Evolutionary conservation across 30 jellyfish, hydroid and myxozoan genomes (phyloP).

Genomic region (Phacellophora camtschatica): DNA sequence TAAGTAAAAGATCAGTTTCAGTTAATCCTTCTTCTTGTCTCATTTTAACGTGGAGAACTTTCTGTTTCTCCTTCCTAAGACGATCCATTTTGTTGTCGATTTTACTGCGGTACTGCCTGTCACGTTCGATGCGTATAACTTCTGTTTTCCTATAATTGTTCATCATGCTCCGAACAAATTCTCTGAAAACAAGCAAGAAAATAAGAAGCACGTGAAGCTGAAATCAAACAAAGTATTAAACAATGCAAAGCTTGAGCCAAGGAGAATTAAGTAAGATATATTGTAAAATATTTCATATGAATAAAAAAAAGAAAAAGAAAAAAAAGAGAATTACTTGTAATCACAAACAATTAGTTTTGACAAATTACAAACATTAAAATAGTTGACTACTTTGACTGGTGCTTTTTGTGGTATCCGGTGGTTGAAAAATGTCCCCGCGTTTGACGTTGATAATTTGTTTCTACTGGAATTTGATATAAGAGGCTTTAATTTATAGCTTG

Average conservation of each 20-base stretch:
- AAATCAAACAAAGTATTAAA: neutral
- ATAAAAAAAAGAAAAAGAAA: no score
- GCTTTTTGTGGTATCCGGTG: no score
- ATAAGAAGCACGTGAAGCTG: neutral
- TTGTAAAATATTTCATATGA: no score
- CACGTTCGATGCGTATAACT: constrained; percentile 68
- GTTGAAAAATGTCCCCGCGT: no score
- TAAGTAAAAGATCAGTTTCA: constrained; percentile 15
- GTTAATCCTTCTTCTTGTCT: neutral
- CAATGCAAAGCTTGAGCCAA: neutral
- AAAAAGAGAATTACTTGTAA: no score
- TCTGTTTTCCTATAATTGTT: constrained; percentile 67
- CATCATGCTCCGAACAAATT: constrained; percentile 59
- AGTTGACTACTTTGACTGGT: no score
- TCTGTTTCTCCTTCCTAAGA: constrained; percentile 13
- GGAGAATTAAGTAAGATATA: no score
- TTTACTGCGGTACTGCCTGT: constrained; percentile 11
- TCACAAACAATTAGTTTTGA: no score
- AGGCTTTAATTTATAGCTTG: no score
- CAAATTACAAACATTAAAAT: no score
- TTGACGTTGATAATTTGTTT: no score
- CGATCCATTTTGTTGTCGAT: constrained; percentile 30
- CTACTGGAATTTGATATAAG: no score
- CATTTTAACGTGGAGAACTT: constrained; percentile 11
- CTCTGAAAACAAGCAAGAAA: constrained; percentile 23